phyloP scores from a whole-genome alignment of 2,888 invertebrate species.

The Kryphioiulus occultus region DNA sequence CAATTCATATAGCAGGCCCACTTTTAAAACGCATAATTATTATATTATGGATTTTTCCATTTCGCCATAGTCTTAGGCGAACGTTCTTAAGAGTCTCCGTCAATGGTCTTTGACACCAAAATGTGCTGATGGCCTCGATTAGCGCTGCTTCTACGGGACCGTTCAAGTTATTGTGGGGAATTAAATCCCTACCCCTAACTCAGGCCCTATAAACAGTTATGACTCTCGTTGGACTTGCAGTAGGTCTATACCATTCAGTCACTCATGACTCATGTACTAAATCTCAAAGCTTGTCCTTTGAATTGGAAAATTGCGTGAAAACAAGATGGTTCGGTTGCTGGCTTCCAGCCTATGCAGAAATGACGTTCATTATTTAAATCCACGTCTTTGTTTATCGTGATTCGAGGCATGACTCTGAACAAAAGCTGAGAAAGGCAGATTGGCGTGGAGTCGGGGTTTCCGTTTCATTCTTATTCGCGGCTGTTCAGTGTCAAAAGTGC shows the following conservation, averaged over 20 bases:
- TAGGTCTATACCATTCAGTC: not conserved
- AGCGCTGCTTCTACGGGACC: not conserved
- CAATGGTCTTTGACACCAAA: not conserved
- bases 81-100: not conserved
- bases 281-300: not conserved
- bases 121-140: not conserved
- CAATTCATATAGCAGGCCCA: not conserved
- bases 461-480: not conserved
- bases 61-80: not conserved
- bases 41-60: conserved; percentile 17
- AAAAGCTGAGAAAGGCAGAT: not conserved
- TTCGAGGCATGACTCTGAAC: not conserved
- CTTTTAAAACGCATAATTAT: conserved; percentile 18
- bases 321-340: not conserved
- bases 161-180: too few species aligned
- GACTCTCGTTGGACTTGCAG: too few species aligned
- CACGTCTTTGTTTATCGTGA: not conserved
- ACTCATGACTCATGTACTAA: not conserved
- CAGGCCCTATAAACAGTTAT: too few species aligned
- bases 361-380: not conserved
- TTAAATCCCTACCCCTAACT: too few species aligned
- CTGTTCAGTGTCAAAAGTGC: not conserved
- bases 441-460: not conserved
- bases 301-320: not conserved
- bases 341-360: not conserved